Evolutionary conservation across 2,113 vertebrate genomes (phyloP).

Genomic region (Strix aluco): DNA sequence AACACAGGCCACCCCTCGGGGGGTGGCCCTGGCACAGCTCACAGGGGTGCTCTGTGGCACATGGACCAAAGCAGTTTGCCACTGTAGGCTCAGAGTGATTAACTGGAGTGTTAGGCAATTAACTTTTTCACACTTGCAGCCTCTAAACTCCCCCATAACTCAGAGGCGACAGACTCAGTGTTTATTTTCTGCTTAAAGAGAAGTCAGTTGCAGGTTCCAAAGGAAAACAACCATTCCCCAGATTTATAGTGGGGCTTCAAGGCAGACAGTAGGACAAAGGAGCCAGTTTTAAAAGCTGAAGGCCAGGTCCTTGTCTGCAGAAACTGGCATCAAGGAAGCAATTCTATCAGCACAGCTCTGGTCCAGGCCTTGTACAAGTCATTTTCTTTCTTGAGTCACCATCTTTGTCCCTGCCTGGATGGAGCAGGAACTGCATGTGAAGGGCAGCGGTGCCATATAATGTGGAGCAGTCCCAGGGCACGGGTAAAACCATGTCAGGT

Average conservation of each 20-base stretch:
- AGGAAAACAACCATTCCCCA: background rate
- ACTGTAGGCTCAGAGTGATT: background rate
- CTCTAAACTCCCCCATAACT: background rate
- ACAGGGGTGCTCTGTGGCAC: background rate
- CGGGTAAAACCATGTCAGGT: background rate
- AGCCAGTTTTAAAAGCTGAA: background rate
- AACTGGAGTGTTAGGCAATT: constrained; percentile 33
- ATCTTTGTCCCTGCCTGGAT: background rate
- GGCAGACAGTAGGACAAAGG: background rate
- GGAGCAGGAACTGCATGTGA: background rate
- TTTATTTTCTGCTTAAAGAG: constrained; percentile 4
- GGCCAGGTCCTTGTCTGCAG: background rate
- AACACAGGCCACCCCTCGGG: background rate
- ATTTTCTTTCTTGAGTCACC: background rate
- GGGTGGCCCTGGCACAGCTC: background rate
- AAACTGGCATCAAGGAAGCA: background rate
- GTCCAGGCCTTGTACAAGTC: background rate
- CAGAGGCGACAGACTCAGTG: constrained; percentile 18
- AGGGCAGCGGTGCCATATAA: background rate
- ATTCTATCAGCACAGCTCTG: background rate
- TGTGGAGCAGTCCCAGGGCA: background rate
- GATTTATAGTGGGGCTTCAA: background rate
- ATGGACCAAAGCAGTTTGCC: background rate
- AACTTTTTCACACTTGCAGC: constrained; percentile 40
- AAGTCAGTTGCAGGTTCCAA: background rate